Base-by-base conservation (phyloP, 2,113 vertebrate genomes). In the Coptodon bakossiorum region DNA sequence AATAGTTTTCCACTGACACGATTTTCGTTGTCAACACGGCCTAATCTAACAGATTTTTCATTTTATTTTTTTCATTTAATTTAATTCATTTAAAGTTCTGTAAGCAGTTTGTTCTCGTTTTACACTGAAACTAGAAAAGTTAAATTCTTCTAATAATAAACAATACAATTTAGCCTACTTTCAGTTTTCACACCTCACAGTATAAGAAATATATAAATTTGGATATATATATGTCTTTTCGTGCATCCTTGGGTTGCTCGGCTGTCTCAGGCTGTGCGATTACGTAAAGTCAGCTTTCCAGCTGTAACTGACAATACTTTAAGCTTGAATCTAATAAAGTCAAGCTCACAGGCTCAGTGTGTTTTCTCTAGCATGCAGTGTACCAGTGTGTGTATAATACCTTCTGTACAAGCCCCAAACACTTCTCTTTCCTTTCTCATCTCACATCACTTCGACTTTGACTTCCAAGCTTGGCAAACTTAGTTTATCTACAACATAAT, bases 281-380 rank as follows among this genome's bases (percentile, higher is more conserved):
- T 93, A 90, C 84, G 84, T 93, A 88, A 92, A 90, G 92, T 91
- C 85, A 90, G 84, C 80, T 83, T 31, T 71, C 88, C 93, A 93
- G 91, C 94, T 94, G 94, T 88, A 94, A 87, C 90, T 50, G 43
- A 68, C 90, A 83, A 88, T 31, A 63, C 91, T 93, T 89, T 86
- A 91, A 90, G 89, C 92, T 89, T 54, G 90, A 87, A 94, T 95
- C 92, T 94, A 93, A 94, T 94, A 89, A 94, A 94, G 92, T 91
- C 91, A 16, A 87, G 91, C 94, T 94, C 87, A 85, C 45, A 63
- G 93, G 92, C 89, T 94, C 88, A 89, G 88, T 90, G 91, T 92
- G 90, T 92, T 87, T 95, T 89, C 88, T 93, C 90, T 90, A 89
- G 91, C 94, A 92, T 93, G 92, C 90, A 88, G 92, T 89, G 87